Evolutionary conservation across 1,140 invertebrate species (phyloP).

Genomic region (Euwallacea similis): DNA sequence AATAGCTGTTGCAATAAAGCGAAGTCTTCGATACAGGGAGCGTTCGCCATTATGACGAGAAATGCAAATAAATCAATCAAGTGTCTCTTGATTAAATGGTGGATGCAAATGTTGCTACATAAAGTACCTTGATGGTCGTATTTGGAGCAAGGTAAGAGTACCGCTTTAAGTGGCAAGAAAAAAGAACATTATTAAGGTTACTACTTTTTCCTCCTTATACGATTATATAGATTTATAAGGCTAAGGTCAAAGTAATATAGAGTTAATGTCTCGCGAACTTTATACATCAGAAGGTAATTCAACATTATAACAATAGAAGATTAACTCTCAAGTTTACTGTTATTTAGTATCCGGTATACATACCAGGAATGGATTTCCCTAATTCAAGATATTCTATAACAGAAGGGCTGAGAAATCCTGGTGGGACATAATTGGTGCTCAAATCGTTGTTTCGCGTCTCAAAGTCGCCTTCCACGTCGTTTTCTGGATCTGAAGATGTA

Average conservation of each 20-base stretch:
- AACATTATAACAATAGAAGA: too few species aligned
- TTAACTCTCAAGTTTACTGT: too few species aligned
- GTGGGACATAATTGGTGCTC: slow-evolving; percentile 64
- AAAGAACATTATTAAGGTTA: slow-evolving; percentile 9
- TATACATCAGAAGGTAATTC: not conserved
- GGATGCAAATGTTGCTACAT: too few species aligned
- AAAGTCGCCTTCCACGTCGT: slow-evolving; percentile 66
- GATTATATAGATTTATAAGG: slow-evolving; percentile 12
- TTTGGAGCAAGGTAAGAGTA: too few species aligned
- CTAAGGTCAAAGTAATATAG: slow-evolving; percentile 14
- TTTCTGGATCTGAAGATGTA: slow-evolving; percentile 58
- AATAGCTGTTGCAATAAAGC: not conserved
- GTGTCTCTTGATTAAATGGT: too few species aligned
- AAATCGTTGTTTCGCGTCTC: slow-evolving; percentile 68
- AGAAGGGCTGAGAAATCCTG: slow-evolving; percentile 78
- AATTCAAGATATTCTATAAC: slow-evolving; percentile 81
- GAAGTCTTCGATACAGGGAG: not conserved
- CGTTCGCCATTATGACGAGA: not conserved
- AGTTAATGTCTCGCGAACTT: slow-evolving; percentile 18
- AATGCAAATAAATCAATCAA: too few species aligned
- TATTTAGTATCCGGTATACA: not conserved
- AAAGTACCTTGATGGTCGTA: too few species aligned
- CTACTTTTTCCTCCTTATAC: not conserved
- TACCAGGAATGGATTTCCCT: slow-evolving; percentile 85
- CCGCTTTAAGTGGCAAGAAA: not conserved